Evolutionary conservation across 2,113 vertebrate species (phyloP), one percentile per base, ranked within the genome.

Genomic region (Psettodes erumei): DNA sequence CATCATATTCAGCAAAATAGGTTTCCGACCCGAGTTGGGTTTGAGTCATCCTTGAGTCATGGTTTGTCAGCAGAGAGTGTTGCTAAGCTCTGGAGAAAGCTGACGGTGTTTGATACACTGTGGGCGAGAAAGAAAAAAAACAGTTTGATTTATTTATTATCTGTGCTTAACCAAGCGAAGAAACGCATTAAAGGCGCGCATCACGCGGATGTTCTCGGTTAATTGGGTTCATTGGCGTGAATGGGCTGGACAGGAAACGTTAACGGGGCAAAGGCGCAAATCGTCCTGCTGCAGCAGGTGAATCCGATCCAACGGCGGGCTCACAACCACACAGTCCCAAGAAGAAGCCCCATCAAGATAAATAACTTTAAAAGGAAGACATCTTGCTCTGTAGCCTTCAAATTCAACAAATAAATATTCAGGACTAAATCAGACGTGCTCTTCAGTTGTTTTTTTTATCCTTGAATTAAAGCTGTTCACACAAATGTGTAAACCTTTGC

Each of bases 61-160:
- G 18, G 15, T 54, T 81, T 30, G 5, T 58, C 27, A 63, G 5
- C 1, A 53, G 23, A 25, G 42, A 33, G 13, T 30, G 21, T 48
- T 48, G 0, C 27, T 3, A 11, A 30, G 11, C 27, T 50, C 10
- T 25, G 12, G 42, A 58, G 9, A 27, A 48, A 48, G n/a, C 35
- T 7, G n/a, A 59, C 0, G 0, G 42, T n/a, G 10, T 45, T 15
- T 1, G n/a, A n/a, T n/a, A n/a, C 2, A n/a, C 25, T 27, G 16
- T 30, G 10, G n/a, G n/a, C n/a, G n/a, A n/a, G n/a, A 33, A 30
- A 15, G 11, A 10, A 71, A 10, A 5, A 37, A 61, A 38, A 12
- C 1, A 25, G 33, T 59, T 56, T 45, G n/a, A 43, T 47, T 69
- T 91, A 90, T 92, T 92, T 92, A 92, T 90, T 92, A 8, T 71